Evolutionary conservation across 2,797 vertebrate species (phyloP), one percentile per base, ranked within the genome.

Genomic region (Buphagus erythrorhynchus): DNA sequence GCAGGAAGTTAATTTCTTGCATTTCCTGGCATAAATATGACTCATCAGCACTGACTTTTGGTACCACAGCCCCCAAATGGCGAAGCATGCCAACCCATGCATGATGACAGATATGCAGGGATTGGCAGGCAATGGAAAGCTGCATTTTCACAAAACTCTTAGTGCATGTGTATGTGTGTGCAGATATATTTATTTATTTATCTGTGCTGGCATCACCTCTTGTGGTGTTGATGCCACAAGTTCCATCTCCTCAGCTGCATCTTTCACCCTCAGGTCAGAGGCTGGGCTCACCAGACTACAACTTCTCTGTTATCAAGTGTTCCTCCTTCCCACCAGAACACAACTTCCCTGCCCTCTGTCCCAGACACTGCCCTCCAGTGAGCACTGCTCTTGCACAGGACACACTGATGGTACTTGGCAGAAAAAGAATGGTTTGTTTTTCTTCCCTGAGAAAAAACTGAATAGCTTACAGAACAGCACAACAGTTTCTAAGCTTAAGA

Each of bases 1-100:
- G 83, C 26, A 88, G 94, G 94, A 95, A 97, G 97, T 97, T 94
- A 96, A 95, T 97, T 96, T 88, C 95, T 96, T 89, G 35, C 57
- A 84, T 85, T 95, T 97, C 68, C 92, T 96, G 95, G 94, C 87
- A 86, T 58, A 79, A 75, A 83, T 68, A 25, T 65, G 29, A 85
- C 88, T 97, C 89, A 94, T 96, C 95, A 96, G 69, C 90, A 54
- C 52, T 84, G 95, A 76, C 68, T 95, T 91, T 92, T 81, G 82
- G 92, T 89, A 63, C 74, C 84, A 40, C 40, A 88, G 66, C 59
- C 8, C 33, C 89, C 62, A 62, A 58, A 74, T 72, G 79, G 54
- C 79, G 76, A 31, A 67, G 62, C 61, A 36, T 67, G 88, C 91
- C 90, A 96, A 33, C 20, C 7, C 8, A 68, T 33, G 46, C 74